These are phyloP conservation scores for Cosmorhoe ocellata DNA, from an alignment of 2,888 invertebrate species.

Conservation along the genomic window DNA sequence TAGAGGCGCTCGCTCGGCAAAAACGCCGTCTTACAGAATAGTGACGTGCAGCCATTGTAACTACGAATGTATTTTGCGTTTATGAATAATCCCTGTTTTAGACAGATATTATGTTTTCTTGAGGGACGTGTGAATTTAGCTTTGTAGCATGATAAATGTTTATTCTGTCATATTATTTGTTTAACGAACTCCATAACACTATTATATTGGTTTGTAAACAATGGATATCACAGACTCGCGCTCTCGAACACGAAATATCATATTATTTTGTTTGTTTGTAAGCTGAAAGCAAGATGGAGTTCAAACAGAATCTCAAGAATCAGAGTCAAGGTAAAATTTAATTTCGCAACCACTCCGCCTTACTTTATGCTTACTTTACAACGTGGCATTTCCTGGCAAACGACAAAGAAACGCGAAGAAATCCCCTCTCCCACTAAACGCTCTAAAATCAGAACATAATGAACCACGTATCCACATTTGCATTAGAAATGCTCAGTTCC, in stretches of 20 bases:
- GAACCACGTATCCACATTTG: conserved; percentile 66
- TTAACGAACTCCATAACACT: too few relatives aligned
- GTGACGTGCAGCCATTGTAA: conserved; percentile 31
- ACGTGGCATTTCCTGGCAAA: conserved; percentile 28
- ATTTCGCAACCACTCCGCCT: conserved; percentile 33
- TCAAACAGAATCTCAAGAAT: conserved; percentile 14
- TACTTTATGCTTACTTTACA: conserved; percentile 34
- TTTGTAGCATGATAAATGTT: too few relatives aligned
- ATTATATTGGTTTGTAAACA: too few relatives aligned
- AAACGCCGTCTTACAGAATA: conserved; percentile 33
- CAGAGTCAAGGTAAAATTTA: conserved; percentile 26
- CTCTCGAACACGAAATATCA: not conserved
- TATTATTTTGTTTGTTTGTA: not conserved
- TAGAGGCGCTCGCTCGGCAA: conserved; percentile 33
- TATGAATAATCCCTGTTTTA: not conserved
- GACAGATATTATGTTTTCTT: too few relatives aligned
- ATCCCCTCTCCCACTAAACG: conserved; percentile 55
- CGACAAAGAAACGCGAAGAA: conserved; percentile 41
- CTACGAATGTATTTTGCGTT: conserved; percentile 15
- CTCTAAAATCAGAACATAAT: conserved; percentile 71
- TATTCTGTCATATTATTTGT: too few relatives aligned
- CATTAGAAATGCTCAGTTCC: conserved; percentile 64
- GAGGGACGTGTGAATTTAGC: too few relatives aligned
- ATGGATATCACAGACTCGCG: not conserved
- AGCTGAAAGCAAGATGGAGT: conserved; percentile 2